phyloP scores from a whole-genome alignment of 2,113 vertebrate genomes.

The Bothrops jararaca region DNA sequence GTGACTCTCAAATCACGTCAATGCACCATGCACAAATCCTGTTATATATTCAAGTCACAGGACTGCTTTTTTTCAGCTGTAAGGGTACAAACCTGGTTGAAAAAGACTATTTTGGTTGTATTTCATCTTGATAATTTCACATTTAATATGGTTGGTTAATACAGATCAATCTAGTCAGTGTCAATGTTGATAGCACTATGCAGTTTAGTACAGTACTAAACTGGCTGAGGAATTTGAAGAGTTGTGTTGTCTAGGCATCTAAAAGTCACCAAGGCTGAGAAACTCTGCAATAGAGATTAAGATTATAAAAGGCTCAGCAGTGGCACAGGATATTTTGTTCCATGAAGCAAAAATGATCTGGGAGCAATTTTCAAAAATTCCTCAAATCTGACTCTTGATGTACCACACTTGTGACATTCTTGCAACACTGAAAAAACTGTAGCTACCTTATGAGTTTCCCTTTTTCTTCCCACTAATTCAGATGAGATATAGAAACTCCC shows the following conservation, averaged over 20 bases:
- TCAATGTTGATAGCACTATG: neutral
- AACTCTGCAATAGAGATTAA: neutral
- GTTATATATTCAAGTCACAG: neutral
- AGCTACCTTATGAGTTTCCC: neutral
- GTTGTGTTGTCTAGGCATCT: neutral
- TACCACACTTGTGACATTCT: neutral
- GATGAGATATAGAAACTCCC: neutral
- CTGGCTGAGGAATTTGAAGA: neutral
- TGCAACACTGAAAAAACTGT: neutral
- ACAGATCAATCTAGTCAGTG: neutral
- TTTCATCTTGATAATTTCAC: neutral
- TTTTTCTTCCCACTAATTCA: neutral
- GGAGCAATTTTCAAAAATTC: neutral
- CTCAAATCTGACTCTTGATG: neutral
- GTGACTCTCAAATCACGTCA: neutral
- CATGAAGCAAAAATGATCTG: neutral
- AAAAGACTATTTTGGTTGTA: neutral
- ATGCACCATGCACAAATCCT: neutral
- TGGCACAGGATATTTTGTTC: neutral
- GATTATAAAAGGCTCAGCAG: neutral
- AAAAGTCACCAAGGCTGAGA: neutral
- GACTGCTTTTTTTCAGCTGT: neutral
- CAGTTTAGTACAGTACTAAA: neutral
- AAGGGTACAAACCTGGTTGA: neutral
- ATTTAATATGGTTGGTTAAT: neutral